Conservation (phyloP, 1,140 invertebrate species). For the Metopolophium dirhodum region DNA sequence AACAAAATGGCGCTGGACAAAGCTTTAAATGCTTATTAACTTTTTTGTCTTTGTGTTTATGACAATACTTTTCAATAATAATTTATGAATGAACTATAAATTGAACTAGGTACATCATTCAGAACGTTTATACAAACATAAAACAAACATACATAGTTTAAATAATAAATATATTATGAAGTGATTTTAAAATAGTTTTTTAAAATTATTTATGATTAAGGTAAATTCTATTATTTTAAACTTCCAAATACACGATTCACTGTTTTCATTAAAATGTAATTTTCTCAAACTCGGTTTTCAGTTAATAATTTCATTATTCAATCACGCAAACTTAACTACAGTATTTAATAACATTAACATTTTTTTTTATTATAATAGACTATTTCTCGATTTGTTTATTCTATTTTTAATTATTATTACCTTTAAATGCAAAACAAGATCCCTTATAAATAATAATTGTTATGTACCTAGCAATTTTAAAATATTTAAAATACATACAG, state of each 20-base stretch:
- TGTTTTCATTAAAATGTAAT: background rate
- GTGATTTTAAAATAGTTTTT: background rate
- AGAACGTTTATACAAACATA: background rate
- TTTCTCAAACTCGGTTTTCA: background rate
- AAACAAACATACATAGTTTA: background rate
- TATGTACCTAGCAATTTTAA: too few species aligned
- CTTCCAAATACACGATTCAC: background rate
- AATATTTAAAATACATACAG: too few species aligned
- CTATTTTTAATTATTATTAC: too few species aligned
- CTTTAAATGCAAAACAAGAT: too few species aligned
- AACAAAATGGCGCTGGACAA: background rate
- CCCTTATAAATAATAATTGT: too few species aligned
- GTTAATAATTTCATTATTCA: background rate
- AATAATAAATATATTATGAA: too few species aligned
- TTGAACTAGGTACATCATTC: background rate
- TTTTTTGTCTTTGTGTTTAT: background rate
- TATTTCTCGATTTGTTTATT: too few species aligned
- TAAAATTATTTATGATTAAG: background rate
- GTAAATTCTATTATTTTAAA: background rate
- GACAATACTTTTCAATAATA: background rate
- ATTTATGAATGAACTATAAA: background rate
- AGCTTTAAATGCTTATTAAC: background rate
- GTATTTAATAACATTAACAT: too few species aligned
- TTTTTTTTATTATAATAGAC: too few species aligned
- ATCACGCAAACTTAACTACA: background rate